A percentile compares a stretch with the other conserved stretches of the same genome.
Conservation (phyloP, 1,140 invertebrate species). For the Ruditapes philippinarum region DNA sequence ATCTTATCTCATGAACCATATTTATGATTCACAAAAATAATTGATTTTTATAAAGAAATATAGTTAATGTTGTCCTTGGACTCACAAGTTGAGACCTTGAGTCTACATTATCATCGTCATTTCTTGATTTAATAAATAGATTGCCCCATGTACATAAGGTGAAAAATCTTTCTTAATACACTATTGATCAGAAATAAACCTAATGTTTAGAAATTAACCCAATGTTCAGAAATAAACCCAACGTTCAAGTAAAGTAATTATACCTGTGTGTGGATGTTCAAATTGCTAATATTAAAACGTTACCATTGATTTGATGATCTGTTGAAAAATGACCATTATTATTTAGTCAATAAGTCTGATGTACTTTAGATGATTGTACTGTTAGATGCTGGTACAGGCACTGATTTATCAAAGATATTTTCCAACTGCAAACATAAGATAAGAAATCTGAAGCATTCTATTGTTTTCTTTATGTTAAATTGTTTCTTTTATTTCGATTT, state of each 20-base stretch:
- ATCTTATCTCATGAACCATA: neutral
- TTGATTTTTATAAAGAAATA: neutral
- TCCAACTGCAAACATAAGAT: too few relatives aligned
- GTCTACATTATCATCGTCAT: neutral
- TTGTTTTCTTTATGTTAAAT: too few relatives aligned
- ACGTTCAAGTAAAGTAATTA: neutral
- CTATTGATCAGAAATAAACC: constrained; percentile 21
- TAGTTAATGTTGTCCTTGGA: neutral
- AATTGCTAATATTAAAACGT: neutral
- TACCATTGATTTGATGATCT: neutral
- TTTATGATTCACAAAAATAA: neutral
- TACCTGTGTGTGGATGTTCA: neutral
- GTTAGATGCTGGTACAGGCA: too few relatives aligned
- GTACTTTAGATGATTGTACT: too few relatives aligned
- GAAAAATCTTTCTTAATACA: neutral
- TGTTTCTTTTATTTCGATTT: too few relatives aligned
- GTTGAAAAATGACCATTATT: neutral
- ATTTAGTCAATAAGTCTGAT: neutral
- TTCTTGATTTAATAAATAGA: constrained; percentile 6
- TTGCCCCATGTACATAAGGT: neutral
- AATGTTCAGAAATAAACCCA: neutral
- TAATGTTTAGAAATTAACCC: too few relatives aligned
- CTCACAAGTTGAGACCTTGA: constrained; percentile 5
- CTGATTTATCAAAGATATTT: too few relatives aligned
- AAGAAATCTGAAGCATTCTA: too few relatives aligned